phyloP scores from a whole-genome alignment of 2,797 vertebrate genomes.

The Phrynocephalus vlangalii region DNA sequence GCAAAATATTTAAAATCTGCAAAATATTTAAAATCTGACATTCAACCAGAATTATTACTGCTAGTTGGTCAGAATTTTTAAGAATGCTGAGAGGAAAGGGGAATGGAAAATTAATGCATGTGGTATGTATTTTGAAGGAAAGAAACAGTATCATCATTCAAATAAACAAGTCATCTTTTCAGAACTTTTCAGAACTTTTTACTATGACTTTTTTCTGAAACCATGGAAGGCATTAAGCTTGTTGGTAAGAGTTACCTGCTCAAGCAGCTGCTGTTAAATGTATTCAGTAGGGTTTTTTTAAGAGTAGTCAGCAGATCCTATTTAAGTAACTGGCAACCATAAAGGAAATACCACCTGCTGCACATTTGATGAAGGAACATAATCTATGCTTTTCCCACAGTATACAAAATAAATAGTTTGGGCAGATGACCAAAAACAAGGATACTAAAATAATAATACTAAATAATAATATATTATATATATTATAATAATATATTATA shows the following conservation, averaged over 20 bases:
- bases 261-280: constrained; percentile 25
- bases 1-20: not conserved
- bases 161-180: constrained; percentile 1
- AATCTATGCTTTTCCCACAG: not conserved
- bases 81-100: constrained; percentile 19
- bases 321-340: constrained; percentile 23
- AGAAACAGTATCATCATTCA: not conserved
- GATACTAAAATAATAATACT: no score
- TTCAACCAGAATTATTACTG: not conserved
- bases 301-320: constrained; percentile 25
- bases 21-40: not conserved
- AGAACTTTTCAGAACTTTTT: not conserved
- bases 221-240: constrained; percentile 3
- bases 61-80: constrained; percentile 29
- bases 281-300: not conserved
- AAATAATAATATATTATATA: no score
- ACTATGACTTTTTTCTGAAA: not conserved
- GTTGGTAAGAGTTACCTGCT: not conserved
- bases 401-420: not conserved
- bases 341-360: constrained; percentile 13
- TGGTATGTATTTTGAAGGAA: not conserved
- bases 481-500: no score
- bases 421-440: not conserved
- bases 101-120: not conserved
- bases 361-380: constrained; percentile 1